phyloP scores from a whole-genome alignment of 1,140 invertebrate species.

The Mercenaria mercenaria region DNA sequence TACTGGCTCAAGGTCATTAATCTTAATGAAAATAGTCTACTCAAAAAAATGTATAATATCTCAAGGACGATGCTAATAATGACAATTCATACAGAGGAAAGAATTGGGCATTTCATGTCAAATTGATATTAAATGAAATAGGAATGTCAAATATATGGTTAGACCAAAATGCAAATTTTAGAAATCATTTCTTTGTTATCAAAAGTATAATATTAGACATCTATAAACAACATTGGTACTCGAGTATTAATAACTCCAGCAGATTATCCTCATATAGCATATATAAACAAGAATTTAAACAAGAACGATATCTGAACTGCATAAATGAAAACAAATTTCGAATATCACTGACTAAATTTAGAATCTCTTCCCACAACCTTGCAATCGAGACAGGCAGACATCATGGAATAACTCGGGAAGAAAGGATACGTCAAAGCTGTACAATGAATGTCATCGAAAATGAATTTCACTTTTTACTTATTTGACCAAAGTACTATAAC shows the following conservation, averaged over 20 bases:
- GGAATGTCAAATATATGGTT: slow-evolving; percentile 21
- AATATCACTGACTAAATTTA: too few species aligned
- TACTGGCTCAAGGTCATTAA: too few species aligned
- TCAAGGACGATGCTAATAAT: too few species aligned
- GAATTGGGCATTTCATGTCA: slow-evolving; percentile 5
- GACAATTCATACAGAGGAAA: background rate
- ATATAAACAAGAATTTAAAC: slow-evolving; percentile 14
- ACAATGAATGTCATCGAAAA: slow-evolving; percentile 32
- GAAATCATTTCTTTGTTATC: background rate
- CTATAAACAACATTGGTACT: slow-evolving; percentile 16
- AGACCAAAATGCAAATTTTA: background rate
- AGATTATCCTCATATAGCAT: background rate
- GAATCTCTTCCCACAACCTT: slow-evolving; percentile 26
- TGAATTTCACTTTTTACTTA: slow-evolving; percentile 20
- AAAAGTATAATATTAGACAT: background rate
- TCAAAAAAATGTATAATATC: background rate
- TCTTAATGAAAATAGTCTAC: background rate
- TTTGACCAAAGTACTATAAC: too few species aligned
- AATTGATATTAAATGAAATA: slow-evolving; percentile 5
- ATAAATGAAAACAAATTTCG: too few species aligned
- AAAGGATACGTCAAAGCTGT: background rate
- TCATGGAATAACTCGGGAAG: too few species aligned
- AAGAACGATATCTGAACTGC: slow-evolving; percentile 13
- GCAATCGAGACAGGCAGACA: too few species aligned
- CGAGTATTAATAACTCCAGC: slow-evolving; percentile 6